Evolutionary conservation across 2,797 vertebrate genomes (phyloP).

Genomic region (Xenentodon cancila): DNA sequence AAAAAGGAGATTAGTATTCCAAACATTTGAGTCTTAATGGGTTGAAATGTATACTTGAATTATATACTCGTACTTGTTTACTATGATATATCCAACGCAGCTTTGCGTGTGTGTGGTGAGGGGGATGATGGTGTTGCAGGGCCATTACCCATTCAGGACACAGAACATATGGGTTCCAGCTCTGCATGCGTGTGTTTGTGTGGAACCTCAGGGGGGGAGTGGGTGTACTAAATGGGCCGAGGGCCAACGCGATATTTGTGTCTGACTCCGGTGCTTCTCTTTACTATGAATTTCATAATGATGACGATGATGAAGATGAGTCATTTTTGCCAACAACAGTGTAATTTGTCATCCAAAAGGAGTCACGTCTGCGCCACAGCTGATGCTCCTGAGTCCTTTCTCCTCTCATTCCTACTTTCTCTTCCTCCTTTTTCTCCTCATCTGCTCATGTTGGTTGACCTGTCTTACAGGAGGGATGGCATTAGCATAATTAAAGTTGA

Average conservation of each 20-base stretch:
- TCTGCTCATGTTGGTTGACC: no score
- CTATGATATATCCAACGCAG: neutral
- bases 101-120: conserved; percentile 8
- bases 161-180: conserved; percentile 69
- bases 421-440: neutral
- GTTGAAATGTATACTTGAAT: no score
- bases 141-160: conserved; percentile 73
- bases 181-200: conserved; percentile 15
- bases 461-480: no score
- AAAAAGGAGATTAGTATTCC: no score
- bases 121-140: conserved; percentile 28
- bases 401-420: neutral
- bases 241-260: conserved; percentile 37
- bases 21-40: no score
- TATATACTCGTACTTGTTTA: neutral
- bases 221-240: conserved; percentile 63
- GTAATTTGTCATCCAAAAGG: conserved; percentile 12
- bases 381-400: conserved; percentile 13
- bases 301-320: conserved; percentile 15
- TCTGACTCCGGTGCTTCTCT: conserved; percentile 35
- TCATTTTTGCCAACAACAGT: conserved; percentile 18
- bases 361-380: conserved; percentile 16
- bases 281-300: neutral
- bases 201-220: conserved; percentile 30
- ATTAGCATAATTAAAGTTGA: no score